Conservation (phyloP, 2,113 vertebrate genomes). For the Sinocyclocheilus maitianheensis region DNA sequence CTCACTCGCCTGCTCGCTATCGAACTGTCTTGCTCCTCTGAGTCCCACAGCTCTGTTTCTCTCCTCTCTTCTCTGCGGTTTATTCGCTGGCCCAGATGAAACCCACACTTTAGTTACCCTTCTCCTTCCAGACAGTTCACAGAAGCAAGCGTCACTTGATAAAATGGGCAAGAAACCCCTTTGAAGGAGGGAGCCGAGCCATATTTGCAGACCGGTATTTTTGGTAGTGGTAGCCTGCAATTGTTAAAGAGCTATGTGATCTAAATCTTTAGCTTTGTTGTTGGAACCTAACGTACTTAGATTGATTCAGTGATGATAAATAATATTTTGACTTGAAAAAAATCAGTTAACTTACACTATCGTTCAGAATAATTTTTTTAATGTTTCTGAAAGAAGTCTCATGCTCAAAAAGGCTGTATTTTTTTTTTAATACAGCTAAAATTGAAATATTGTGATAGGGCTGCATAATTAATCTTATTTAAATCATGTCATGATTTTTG, state of each 20-base stretch:
- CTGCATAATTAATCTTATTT: no score
- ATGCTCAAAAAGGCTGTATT: no score
- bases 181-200: background rate
- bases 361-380: background rate
- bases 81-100: conserved; percentile 24
- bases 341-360: background rate
- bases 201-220: background rate
- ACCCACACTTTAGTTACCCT: background rate
- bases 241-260: background rate
- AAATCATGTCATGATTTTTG: no score
- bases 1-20: background rate
- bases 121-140: background rate
- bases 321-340: background rate
- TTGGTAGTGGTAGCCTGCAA: no score
- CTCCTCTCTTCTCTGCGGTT: background rate
- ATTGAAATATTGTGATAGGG: no score
- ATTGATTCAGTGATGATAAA: background rate
- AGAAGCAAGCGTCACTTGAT: conserved; percentile 1
- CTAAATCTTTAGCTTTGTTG: background rate
- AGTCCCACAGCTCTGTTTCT: conserved; percentile 17
- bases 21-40: background rate
- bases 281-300: background rate
- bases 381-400: background rate
- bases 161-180: conserved; percentile 1
- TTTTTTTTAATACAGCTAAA: no score